Percentiles rank a stretch among this genome's conserved stretches.
Conservation (phyloP, 1,140 invertebrate genomes). For the Battus philenor region DNA sequence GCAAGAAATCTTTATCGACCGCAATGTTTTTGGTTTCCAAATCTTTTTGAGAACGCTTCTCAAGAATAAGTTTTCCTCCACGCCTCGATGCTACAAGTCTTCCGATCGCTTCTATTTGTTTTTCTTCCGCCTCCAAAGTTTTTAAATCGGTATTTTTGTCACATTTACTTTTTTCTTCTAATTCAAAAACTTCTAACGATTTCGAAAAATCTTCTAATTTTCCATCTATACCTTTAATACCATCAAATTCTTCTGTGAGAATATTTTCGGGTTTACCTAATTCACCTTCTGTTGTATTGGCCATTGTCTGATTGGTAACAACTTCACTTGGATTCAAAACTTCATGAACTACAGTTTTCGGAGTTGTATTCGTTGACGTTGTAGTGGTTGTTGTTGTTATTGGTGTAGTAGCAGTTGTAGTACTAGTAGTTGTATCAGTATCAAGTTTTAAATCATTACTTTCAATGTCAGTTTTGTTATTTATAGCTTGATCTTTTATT, state of each 20-base stretch:
- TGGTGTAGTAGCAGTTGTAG: constrained; percentile 28
- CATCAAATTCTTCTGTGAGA: constrained; percentile 32
- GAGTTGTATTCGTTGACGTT: constrained; percentile 22
- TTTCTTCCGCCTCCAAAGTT: constrained; percentile 68
- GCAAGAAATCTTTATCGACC: constrained; percentile 51
- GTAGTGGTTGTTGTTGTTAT: constrained; percentile 20
- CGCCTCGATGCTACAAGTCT: constrained; percentile 58
- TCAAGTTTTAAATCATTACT: constrained; percentile 26
- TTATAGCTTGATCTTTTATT: constrained; percentile 38
- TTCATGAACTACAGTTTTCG: constrained; percentile 2
- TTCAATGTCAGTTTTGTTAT: constrained; percentile 34
- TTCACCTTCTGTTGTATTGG: constrained; percentile 29
- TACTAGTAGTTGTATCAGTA: constrained; percentile 20
- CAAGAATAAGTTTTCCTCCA: constrained; percentile 53
- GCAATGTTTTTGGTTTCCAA: constrained; percentile 58
- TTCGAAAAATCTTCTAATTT: constrained; percentile 64
- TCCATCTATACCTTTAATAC: constrained; percentile 60
- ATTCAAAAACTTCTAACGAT: constrained; percentile 65
- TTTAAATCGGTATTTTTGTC: constrained; percentile 55
- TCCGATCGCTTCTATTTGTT: constrained; percentile 72
- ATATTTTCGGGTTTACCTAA: constrained; percentile 16
- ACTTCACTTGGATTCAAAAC: background rate
- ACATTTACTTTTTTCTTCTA: constrained; percentile 59
- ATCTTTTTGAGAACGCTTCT: constrained; percentile 63
- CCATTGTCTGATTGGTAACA: background rate